Conservation (phyloP, 2,113 vertebrate genomes). For the Carollia perspicillata region DNA sequence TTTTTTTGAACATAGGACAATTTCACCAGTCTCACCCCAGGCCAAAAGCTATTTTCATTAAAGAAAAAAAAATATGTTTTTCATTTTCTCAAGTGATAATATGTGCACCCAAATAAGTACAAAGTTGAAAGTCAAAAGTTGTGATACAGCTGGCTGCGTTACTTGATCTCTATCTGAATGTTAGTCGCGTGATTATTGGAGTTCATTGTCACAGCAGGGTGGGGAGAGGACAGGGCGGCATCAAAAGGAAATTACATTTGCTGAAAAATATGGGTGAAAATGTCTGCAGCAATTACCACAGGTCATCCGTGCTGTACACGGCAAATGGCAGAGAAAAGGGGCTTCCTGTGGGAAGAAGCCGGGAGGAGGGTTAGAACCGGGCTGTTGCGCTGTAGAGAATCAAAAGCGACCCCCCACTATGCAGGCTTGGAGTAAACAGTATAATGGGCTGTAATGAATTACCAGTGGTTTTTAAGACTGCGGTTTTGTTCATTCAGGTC, state of each 20-base stretch:
- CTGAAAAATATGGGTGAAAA: conserved; percentile 62
- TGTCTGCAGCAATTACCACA: conserved; percentile 68
- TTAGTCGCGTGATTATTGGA: conserved; percentile 65
- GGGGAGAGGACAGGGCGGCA: conserved; percentile 51
- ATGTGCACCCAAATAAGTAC: conserved; percentile 64
- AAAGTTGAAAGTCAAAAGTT: conserved; percentile 77
- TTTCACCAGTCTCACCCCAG: conserved; percentile 35
- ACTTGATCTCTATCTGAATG: conserved; percentile 77
- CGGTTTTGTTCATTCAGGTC: conserved; percentile 61
- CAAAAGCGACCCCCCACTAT: conserved; percentile 22
- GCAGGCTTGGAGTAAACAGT: conserved; percentile 51
- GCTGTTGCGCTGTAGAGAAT: conserved; percentile 26
- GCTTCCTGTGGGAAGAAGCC: conserved; percentile 16
- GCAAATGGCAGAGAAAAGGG: conserved; percentile 50
- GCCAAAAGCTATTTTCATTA: conserved; percentile 72
- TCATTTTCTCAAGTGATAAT: conserved; percentile 71
- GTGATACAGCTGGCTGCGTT: conserved; percentile 64
- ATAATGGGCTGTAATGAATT: conserved; percentile 70
- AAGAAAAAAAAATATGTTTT: conserved; percentile 72
- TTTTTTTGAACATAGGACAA: conserved; percentile 47
- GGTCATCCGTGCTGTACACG: conserved; percentile 49
- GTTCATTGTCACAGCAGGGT: conserved; percentile 60
- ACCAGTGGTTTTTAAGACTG: conserved; percentile 51
- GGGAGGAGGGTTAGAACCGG: neutral
- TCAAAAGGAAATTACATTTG: conserved; percentile 72